Base-by-base conservation (phyloP, 1,140 invertebrate species). In the Anoplolepis gracilipes region DNA sequence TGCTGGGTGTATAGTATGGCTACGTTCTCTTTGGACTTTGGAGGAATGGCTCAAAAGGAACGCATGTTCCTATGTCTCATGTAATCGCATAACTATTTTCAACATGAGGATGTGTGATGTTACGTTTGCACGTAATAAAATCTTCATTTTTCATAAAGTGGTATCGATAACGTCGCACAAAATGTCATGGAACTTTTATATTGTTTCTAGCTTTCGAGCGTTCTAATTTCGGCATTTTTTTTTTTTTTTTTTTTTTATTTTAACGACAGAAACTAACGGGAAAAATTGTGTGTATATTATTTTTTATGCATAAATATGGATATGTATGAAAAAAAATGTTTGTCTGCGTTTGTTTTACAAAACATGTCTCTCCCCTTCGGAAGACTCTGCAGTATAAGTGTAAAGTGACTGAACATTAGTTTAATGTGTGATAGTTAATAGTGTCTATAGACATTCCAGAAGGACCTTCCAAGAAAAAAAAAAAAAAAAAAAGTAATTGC, bases 321-420 rank as follows among this genome's bases (percentile, higher is more conserved):
- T 75, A 64, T 82, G 79, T 87, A 84, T 39, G 16, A 69, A 70
- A 53, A 28, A n/a, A n/a, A n/a, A n/a, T n/a, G n/a, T n/a, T n/a
- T 49, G n/a, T 72, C 25, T 42, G 36, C 22, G 19, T 75, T 30
- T 73, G 19, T 75, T 30, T 73, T 53, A 73, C 16, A 59, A 81
- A 90, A 90, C 62, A 86, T 72, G 85, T 85, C 77, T 89, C 87
- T 87, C 86, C 87, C 88, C 78, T 92, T 92, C 87, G 90, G 91
- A 92, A 93, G 81, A 61, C 85, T 92, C 78, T 79, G 86, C 90
- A 87, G 73, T 87, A 85, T 53, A 64, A 46, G 69, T 92, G 87
- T 91, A 92, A 92, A 92, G 33, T 92, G 91, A 92, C 87, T 92
- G 87, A 92, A 90, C 76, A 70, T 92, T 92, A 92, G 91, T 93